These are phyloP conservation scores for Caenorhabditis brenneri DNA, from an alignment of 1,140 invertebrate species.

Conservation along the genomic window DNA sequence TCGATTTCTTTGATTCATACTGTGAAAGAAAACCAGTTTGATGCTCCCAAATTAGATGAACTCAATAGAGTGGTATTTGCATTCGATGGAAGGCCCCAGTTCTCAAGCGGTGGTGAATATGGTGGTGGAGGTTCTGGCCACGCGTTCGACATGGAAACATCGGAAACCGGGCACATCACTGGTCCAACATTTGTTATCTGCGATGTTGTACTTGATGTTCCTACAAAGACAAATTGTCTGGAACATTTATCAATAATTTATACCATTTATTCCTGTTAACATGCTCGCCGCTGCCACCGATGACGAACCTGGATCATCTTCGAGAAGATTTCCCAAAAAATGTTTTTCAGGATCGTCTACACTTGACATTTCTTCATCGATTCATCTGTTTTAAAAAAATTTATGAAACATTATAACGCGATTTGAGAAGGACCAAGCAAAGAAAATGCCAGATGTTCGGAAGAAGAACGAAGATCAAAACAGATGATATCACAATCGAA, in stretches of 20 bases:
- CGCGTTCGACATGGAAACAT: not conserved
- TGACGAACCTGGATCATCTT: slow-evolving; percentile 37
- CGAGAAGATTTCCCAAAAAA: slow-evolving; percentile 46
- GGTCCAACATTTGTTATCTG: slow-evolving; percentile 19
- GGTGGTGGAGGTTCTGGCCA: slow-evolving; percentile 48
- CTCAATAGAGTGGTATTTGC: not conserved
- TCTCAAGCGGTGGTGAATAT: not conserved
- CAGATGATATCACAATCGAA: not conserved
- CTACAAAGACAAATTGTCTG: too few relatives aligned
- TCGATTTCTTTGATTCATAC: not conserved
- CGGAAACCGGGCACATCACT: not conserved
- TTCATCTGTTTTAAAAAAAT: not conserved
- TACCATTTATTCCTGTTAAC: not conserved
- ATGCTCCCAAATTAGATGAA: not conserved
- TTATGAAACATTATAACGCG: not conserved
- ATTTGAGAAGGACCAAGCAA: not conserved
- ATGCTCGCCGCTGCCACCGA: not conserved
- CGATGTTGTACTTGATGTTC: not conserved
- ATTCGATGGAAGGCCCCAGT: not conserved
- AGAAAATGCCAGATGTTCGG: not conserved
- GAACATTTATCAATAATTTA: too few relatives aligned
- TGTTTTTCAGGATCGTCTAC: slow-evolving; percentile 49
- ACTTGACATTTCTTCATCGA: slow-evolving; percentile 28
- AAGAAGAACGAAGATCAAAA: not conserved
- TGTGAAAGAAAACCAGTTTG: not conserved